Percentiles rank a stretch among this genome's conserved stretches.
Conservation (phyloP, 2,888 invertebrate genomes). For the Apotomis turbidana region DNA sequence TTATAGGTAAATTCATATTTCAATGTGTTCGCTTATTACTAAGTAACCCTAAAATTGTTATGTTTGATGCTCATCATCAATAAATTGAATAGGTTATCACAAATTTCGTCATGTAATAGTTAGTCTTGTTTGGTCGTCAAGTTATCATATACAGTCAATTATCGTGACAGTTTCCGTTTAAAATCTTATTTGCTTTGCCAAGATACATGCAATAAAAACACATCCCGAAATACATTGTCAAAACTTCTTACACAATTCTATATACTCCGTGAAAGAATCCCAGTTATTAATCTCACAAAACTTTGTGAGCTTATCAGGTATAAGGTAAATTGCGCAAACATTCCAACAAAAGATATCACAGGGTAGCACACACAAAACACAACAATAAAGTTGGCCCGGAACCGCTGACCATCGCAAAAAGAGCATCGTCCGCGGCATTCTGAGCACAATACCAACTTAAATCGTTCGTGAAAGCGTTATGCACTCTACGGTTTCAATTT, state of each 20-base stretch:
- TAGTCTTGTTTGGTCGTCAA: too few species aligned
- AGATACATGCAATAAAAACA: neutral
- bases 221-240: neutral
- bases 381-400: slow-evolving; percentile 71
- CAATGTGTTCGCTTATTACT: too few species aligned
- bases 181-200: too few species aligned
- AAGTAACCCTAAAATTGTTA: too few species aligned
- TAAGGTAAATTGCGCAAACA: slow-evolving; percentile 54
- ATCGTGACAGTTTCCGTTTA: too few species aligned
- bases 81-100: too few species aligned
- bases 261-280: slow-evolving; percentile 12
- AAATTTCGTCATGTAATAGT: too few species aligned
- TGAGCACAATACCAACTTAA: slow-evolving; percentile 79
- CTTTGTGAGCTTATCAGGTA: slow-evolving; percentile 37
- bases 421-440: slow-evolving; percentile 66
- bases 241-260: neutral
- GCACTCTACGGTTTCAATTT: slow-evolving; percentile 81
- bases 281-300: slow-evolving; percentile 28
- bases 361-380: slow-evolving; percentile 58
- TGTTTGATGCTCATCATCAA: too few species aligned
- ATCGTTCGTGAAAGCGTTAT: slow-evolving; percentile 81
- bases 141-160: too few species aligned
- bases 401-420: slow-evolving; percentile 74
- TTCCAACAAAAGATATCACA: slow-evolving; percentile 64
- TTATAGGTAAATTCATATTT: too few species aligned